Base-by-base conservation (phyloP, 2,888 invertebrate genomes). In the Eupsilia transversa region DNA sequence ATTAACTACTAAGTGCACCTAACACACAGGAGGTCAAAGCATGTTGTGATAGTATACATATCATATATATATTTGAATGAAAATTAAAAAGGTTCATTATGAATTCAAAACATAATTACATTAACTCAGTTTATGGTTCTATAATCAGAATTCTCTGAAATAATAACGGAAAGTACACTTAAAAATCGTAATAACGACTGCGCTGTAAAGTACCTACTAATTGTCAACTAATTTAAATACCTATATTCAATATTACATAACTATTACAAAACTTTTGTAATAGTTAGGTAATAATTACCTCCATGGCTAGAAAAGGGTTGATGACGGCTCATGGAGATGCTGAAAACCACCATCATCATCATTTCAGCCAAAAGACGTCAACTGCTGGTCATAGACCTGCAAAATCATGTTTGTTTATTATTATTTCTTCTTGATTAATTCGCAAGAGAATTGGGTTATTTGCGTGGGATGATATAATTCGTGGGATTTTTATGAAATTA, bases 91-190 rank as follows among this genome's bases (percentile, higher is more conserved):
- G 69, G 52, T 27, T 20, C 69, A 57, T 43, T 49, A 27, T 23
- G 23, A 30, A 54, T 54, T 56, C 17, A 49, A 46, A 65, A 33
- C n/a, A 17, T 64, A 73, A 33, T 75, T 60, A 38, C 33, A 69
- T 33, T 46, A 57, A 23, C 38, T 46, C 33, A 33, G 64, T 60
- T 75, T 65, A 65, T 60, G 46, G 54, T 59, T 59, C 20, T 14
- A 14, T 35, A 60, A 14, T 60, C 9, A 14, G n/a, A 35, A 35
- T 60, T 35, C 14, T n/a, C 7, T 17, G n/a, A 35, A 59, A 59
- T 33, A 59, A 59, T 33, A 35, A 59, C 35, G 7, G 14, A 23
- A 33, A 33, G 12, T 57, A 23, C 23, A n/a, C 14, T 14, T n/a
- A 4, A 23, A 20, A 60, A 35, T 59, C 23, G 12, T 33, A 59